Evolutionary conservation across 1,140 invertebrate genomes (phyloP).

Genomic region (Acromyrmex echinatior): DNA sequence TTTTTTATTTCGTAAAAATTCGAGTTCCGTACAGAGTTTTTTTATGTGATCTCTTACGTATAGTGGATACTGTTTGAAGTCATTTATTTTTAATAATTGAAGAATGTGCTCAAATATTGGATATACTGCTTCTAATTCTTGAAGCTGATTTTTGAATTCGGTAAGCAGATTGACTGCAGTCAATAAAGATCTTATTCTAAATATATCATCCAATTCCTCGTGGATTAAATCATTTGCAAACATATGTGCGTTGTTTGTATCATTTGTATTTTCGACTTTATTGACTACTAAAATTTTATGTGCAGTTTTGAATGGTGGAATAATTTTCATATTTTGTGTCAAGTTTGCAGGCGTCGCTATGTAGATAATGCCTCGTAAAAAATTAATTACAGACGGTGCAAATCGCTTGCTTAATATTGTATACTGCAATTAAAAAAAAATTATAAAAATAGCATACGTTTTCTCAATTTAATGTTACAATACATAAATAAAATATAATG

Average conservation of each 20-base stretch:
- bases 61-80: slow-evolving; percentile 89
- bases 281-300: slow-evolving; percentile 88
- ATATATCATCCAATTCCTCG: slow-evolving; percentile 88
- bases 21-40: slow-evolving; percentile 85
- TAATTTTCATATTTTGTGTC: slow-evolving; percentile 87
- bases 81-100: slow-evolving; percentile 86
- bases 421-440: slow-evolving; percentile 88
- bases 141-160: slow-evolving; percentile 87
- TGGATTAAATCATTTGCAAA: slow-evolving; percentile 86
- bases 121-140: slow-evolving; percentile 87
- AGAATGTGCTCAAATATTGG: slow-evolving; percentile 86
- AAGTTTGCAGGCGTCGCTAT: slow-evolving; percentile 88
- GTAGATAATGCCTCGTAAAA: slow-evolving; percentile 90
- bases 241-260: slow-evolving; percentile 83
- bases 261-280: slow-evolving; percentile 80
- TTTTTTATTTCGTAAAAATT: slow-evolving; percentile 87
- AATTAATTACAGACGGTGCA: slow-evolving; percentile 93
- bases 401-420: slow-evolving; percentile 93
- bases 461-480: background rate
- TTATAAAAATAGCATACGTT: background rate
- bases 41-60: slow-evolving; percentile 86
- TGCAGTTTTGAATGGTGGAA: slow-evolving; percentile 89
- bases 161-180: slow-evolving; percentile 87
- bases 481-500: slow-evolving; percentile 60
- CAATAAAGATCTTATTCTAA: slow-evolving; percentile 88